phyloP scores from a whole-genome alignment of 2,797 vertebrate species.

The Pangasius macronema region DNA sequence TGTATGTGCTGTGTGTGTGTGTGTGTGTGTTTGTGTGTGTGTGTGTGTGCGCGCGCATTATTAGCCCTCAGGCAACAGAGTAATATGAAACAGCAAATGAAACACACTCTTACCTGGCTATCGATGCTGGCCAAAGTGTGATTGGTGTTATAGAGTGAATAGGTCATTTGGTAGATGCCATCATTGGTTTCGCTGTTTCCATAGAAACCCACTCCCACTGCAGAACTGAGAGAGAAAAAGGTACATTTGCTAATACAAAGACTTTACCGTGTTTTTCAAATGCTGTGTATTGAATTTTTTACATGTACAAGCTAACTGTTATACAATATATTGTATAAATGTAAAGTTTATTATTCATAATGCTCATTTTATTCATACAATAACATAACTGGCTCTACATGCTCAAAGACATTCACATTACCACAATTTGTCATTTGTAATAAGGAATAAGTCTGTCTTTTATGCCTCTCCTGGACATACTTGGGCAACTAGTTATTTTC shows the following conservation, averaged over 20 bases:
- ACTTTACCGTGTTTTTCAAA: constrained; percentile 1
- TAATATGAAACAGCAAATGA: constrained; percentile 24
- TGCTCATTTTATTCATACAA: background rate
- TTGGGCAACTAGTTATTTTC: constrained; percentile 2
- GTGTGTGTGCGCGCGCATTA: constrained; percentile 8
- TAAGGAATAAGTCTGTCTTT: background rate
- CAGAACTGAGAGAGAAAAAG: constrained; percentile 73
- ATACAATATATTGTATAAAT: too few relatives aligned
- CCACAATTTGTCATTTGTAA: background rate
- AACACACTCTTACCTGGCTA: constrained; percentile 80
- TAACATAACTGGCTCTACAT: background rate
- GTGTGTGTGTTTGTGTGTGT: constrained; percentile 29
- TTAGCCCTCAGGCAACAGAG: constrained; percentile 23
- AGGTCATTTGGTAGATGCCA: constrained; percentile 90
- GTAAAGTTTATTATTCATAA: background rate
- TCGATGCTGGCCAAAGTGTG: constrained; percentile 86
- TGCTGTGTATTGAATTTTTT: background rate
- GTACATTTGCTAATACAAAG: constrained; percentile 32
- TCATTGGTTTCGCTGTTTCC: constrained; percentile 97
- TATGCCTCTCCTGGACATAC: background rate
- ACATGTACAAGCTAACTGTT: background rate
- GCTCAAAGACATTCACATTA: background rate
- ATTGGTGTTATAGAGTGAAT: constrained; percentile 90
- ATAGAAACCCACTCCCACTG: constrained; percentile 93
- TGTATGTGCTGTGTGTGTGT: background rate